Base-by-base conservation (phyloP, 1,140 invertebrate genomes). In the Lucilia cuprina region DNA sequence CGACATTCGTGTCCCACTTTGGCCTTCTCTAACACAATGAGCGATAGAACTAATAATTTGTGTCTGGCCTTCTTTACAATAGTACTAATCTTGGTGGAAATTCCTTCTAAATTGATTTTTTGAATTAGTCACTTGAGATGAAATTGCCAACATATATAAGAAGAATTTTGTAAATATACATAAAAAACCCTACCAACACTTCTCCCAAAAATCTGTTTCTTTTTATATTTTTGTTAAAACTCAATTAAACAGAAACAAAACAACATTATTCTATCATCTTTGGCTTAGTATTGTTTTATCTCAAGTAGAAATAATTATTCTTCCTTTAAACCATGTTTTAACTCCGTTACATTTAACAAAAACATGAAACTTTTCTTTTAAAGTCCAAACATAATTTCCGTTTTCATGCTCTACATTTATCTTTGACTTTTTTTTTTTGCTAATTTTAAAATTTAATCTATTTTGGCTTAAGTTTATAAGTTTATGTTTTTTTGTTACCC, bases 331-430 rank as follows among this genome's bases (percentile, higher is more conserved):
- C 55, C 3, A 14, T 60, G 13, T 60, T 13, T n/a, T 3, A 13
- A 60, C 55, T 17, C 14, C 9, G 13, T 60, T n/a, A 60, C 13
- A 60, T 5, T 5, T 13, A 17, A 60, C 0, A n/a, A 60, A 60
- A 60, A 17, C 1, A 7, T n/a, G 55, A 60, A 60, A 60, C 55
- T 60, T 60, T 60, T n/a, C 14, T 60, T 60, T 60, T 60, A 60
- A 60, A 60, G 55, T n/a, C 55, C 55, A 60, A 60, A 60, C n/a
- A 60, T 60, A 60, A 60, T 60, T 60, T 60, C 55, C 74, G 25
- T 75, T 75, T 21, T 13, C 17, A 41, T 41, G 41, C 10, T 41
- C 2, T 8, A 10, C 41, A 41, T 0, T 41, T 41, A 3, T 41
- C 41, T 3, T 41, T 41, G 25, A 30, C 25, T 30, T 3, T 41